Conservation (phyloP, 1,140 invertebrate genomes). For the Lordiphosa stackelbergi region DNA sequence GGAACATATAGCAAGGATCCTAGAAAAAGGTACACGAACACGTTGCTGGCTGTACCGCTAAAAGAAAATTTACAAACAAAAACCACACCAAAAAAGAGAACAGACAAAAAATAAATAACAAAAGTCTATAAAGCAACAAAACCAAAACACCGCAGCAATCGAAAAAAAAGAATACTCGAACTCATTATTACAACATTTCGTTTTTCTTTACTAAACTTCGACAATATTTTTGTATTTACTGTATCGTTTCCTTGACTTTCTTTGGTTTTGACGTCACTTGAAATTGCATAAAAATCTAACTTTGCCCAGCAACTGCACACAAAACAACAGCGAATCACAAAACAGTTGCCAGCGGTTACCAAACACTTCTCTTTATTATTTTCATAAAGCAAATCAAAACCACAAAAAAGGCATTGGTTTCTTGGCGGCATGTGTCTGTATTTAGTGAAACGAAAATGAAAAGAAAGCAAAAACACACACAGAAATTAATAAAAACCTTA, state of each 20-base stretch:
- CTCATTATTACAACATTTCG: slow-evolving; percentile 49
- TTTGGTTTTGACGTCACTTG: slow-evolving; percentile 48
- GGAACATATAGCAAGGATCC: slow-evolving; percentile 98
- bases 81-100: slow-evolving; percentile 45
- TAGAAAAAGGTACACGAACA: slow-evolving; percentile 93
- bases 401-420: slow-evolving; percentile 79
- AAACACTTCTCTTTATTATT: slow-evolving; percentile 30
- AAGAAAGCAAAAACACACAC: slow-evolving; percentile 27
- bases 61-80: slow-evolving; percentile 47
- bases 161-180: slow-evolving; percentile 35
- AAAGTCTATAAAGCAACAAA: slow-evolving; percentile 47
- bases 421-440: slow-evolving; percentile 77
- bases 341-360: slow-evolving; percentile 29
- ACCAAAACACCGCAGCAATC: slow-evolving; percentile 51
- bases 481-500: background rate
- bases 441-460: slow-evolving; percentile 34
- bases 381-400: slow-evolving; percentile 36
- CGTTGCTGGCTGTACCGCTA: slow-evolving; percentile 70
- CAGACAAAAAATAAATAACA: slow-evolving; percentile 46
- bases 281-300: slow-evolving; percentile 73
- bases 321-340: slow-evolving; percentile 4
- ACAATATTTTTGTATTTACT: slow-evolving; percentile 27
- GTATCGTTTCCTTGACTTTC: slow-evolving; percentile 24
- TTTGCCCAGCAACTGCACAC: slow-evolving; percentile 27
- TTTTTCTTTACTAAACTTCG: slow-evolving; percentile 58